Conservation (phyloP, 1,140 invertebrate genomes). For the Zaprionus tsacasi region DNA sequence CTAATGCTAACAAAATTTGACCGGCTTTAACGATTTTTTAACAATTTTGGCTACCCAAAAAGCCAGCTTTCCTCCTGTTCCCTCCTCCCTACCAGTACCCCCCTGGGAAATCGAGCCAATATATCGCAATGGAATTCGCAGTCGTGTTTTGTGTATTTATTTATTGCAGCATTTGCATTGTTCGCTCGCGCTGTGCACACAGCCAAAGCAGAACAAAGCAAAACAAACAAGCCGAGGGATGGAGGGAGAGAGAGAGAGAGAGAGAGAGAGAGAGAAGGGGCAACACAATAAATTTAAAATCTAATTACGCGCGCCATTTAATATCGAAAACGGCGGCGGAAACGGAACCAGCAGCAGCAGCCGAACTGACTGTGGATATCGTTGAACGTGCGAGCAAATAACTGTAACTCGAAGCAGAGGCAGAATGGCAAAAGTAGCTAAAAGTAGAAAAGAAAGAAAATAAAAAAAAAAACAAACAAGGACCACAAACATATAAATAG, state of each 20-base stretch:
- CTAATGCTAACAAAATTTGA: background rate
- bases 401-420: constrained; percentile 29
- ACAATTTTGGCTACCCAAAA: background rate
- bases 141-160: constrained; percentile 78
- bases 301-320: constrained; percentile 83
- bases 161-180: constrained; percentile 77
- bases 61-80: background rate
- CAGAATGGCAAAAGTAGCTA: constrained; percentile 14
- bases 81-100: background rate
- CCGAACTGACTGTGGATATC: constrained; percentile 1
- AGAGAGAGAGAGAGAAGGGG: constrained; percentile 43
- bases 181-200: constrained; percentile 56
- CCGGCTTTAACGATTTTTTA: constrained; percentile 9
- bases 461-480: constrained; percentile 35
- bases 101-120: constrained; percentile 24
- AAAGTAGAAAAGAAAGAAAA: constrained; percentile 22
- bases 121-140: constrained; percentile 68
- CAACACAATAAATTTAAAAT: constrained; percentile 79
- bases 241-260: background rate
- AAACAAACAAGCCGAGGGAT: constrained; percentile 8
- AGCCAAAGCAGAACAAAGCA: constrained; percentile 62
- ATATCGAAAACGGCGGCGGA: constrained; percentile 62
- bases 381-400: constrained; percentile 64
- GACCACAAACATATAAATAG: constrained; percentile 57
- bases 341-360: constrained; percentile 29